Evolutionary conservation across 1,140 invertebrate genomes (phyloP).

Genomic region (Bombus turneri): DNA sequence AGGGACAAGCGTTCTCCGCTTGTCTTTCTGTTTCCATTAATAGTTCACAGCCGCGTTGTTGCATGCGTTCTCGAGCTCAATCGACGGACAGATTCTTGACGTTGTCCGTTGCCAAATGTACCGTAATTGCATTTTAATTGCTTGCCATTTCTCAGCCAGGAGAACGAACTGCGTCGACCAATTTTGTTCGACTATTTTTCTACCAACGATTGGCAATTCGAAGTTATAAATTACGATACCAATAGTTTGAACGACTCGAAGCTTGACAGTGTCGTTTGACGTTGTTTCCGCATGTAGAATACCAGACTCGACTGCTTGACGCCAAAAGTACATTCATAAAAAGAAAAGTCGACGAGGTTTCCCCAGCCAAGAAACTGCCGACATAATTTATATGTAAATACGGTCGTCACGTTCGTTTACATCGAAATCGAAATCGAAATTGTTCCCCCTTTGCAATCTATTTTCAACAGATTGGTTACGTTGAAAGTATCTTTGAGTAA

Average conservation of each 20-base stretch:
- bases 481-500: not conserved
- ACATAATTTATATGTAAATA: conserved; percentile 49
- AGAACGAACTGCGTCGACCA: not conserved
- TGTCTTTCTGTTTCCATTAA: conserved; percentile 62
- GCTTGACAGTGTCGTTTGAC: not conserved
- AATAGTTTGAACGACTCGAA: not conserved
- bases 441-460: not conserved
- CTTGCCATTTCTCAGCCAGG: not conserved
- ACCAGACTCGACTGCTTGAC: not conserved
- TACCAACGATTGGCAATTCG: not conserved
- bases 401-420: conserved; percentile 36
- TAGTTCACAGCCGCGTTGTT: conserved; percentile 46
- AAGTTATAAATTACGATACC: not conserved
- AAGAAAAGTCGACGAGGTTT: not conserved
- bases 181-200: not conserved
- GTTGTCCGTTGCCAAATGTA: conserved; percentile 20
- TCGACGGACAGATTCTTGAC: conserved; percentile 15
- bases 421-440: conserved; percentile 45
- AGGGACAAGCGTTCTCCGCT: conserved; percentile 8
- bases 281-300: not conserved
- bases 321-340: conserved; percentile 5
- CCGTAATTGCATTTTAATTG: conserved; percentile 8
- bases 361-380: not conserved
- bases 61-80: conserved; percentile 22
- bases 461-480: not conserved